Evolutionary conservation across 2,797 vertebrate species (phyloP).

Genomic region (Phrynocephalus forsythii): DNA sequence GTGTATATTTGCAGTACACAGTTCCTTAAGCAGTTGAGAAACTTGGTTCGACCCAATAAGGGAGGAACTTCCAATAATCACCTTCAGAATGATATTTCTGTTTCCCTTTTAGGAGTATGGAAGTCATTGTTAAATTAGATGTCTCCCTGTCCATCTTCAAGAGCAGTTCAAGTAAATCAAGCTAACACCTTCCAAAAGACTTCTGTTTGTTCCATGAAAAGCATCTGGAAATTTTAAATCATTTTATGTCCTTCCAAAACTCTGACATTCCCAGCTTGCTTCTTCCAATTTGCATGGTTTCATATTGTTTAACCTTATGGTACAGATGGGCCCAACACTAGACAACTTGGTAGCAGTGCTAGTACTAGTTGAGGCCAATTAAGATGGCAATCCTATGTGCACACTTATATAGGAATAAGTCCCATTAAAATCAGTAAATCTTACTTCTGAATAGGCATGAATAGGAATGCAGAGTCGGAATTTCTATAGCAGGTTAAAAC

Average conservation of each 20-base stretch:
- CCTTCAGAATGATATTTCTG: neutral
- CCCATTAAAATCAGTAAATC: neutral
- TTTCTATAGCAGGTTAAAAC: neutral
- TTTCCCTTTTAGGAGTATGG: neutral
- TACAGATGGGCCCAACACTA: neutral
- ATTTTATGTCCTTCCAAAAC: neutral
- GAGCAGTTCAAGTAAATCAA: constrained; percentile 32
- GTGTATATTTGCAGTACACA: too few species aligned
- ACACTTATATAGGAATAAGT: neutral
- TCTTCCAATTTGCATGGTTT: neutral
- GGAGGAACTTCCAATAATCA: neutral
- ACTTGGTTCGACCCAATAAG: constrained; percentile 8
- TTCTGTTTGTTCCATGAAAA: neutral
- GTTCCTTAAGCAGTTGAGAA: neutral
- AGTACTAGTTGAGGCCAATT: neutral
- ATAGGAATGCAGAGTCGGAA: neutral
- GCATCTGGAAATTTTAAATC: neutral
- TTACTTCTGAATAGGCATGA: neutral
- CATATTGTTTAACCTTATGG: neutral
- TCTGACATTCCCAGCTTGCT: neutral
- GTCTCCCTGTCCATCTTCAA: constrained; percentile 28
- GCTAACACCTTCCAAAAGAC: constrained; percentile 26
- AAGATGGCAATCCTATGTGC: neutral
- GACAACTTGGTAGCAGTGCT: neutral
- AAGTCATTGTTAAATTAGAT: constrained; percentile 26